Evolutionary conservation across 2,797 vertebrate species (phyloP).

Genomic region (Sebastes oblongus): DNA sequence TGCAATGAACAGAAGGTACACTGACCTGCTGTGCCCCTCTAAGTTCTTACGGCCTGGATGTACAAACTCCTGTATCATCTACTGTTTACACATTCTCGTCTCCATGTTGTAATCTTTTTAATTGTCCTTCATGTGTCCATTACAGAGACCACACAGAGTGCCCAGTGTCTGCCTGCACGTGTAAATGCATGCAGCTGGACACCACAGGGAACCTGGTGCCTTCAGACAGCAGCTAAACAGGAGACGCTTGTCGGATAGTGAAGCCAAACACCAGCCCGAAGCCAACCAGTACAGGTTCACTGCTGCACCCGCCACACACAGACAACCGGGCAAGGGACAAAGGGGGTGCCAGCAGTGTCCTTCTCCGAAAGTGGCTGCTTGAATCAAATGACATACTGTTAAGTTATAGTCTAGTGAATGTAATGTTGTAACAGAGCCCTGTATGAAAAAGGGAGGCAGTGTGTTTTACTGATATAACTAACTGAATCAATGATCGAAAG

Average conservation of each 20-base stretch:
- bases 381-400: slow-evolving; percentile 33
- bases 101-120: not conserved
- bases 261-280: slow-evolving; percentile 49
- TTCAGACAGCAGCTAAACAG: slow-evolving; percentile 88
- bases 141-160: slow-evolving; percentile 96
- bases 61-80: not conserved
- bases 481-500: slow-evolving; percentile 59
- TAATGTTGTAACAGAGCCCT: slow-evolving; percentile 44
- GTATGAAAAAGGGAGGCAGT: slow-evolving; percentile 63
- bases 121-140: not conserved
- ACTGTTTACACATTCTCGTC: not conserved
- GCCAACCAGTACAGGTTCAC: slow-evolving; percentile 30
- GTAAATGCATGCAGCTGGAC: slow-evolving; percentile 99
- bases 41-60: not conserved
- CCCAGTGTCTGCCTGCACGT: slow-evolving; percentile 95
- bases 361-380: slow-evolving; percentile 33
- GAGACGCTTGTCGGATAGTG: slow-evolving; percentile 19
- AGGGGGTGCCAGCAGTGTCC: slow-evolving; percentile 28
- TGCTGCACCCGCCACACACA: slow-evolving; percentile 12
- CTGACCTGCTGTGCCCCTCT: not conserved
- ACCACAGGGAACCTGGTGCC: slow-evolving; percentile 97
- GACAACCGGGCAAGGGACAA: slow-evolving; percentile 24
- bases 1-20: not conserved
- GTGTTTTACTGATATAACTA: slow-evolving; percentile 57
- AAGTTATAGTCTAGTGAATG: slow-evolving; percentile 60